Evolutionary conservation across 2,888 invertebrate genomes (phyloP).

Genomic region (Cremastobaeus sp.): DNA sequence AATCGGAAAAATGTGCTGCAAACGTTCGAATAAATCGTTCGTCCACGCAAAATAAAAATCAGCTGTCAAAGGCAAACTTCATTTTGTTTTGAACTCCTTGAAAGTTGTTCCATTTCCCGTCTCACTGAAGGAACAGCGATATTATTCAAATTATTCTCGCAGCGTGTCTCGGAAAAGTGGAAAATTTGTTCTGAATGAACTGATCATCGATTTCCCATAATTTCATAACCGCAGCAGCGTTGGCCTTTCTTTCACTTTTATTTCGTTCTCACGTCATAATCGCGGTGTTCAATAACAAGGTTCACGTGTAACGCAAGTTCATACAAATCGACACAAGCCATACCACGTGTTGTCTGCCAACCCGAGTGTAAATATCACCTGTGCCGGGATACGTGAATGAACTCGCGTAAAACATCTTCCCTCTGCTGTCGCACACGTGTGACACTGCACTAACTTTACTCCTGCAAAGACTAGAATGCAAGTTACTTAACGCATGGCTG

Average conservation of each 20-base stretch:
- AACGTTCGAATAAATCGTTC: conserved; percentile 14
- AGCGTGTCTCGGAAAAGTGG: background rate
- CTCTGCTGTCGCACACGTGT: conserved; percentile 33
- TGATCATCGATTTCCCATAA: conserved; percentile 35
- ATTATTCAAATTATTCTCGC: conserved; percentile 2
- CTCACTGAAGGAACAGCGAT: background rate
- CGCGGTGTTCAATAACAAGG: conserved; percentile 37
- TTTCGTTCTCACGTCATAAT: conserved; percentile 25
- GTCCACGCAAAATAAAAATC: conserved; percentile 1
- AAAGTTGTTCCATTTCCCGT: conserved; percentile 1
- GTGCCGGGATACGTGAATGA: conserved; percentile 54
- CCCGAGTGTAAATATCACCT: conserved; percentile 55
- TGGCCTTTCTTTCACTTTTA: conserved; percentile 30
- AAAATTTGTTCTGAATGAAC: conserved; percentile 31
- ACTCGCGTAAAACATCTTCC: conserved; percentile 47
- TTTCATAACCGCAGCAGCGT: conserved; percentile 19
- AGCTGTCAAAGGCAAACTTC: conserved; percentile 21
- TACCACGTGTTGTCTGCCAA: conserved; percentile 51
- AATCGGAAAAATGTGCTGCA: conserved; percentile 21
- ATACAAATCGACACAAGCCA: conserved; percentile 35
- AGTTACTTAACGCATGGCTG: conserved; percentile 51
- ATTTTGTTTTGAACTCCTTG: conserved; percentile 4
- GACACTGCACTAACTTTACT: conserved; percentile 29
- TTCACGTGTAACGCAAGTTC: conserved; percentile 32
- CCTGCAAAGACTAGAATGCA: conserved; percentile 41